A percentile compares a stretch with the other conserved stretches of the same genome.
These are phyloP conservation scores for Epinephelus coioides DNA, from an alignment of 2,797 vertebrate species.

Conservation along the genomic window DNA sequence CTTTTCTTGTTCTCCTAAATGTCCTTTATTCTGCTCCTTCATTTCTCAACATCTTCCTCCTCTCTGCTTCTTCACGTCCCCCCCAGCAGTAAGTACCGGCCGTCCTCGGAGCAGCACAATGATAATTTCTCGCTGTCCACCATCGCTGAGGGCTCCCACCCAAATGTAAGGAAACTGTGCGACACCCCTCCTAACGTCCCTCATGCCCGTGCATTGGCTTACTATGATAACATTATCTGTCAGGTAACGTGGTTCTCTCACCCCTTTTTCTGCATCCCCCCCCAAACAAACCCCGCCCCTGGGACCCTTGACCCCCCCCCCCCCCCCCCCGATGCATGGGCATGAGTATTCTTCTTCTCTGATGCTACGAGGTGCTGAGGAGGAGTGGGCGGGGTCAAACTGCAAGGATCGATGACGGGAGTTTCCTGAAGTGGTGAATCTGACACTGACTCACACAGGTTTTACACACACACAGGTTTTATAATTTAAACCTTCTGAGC, in stretches of 20 bases:
- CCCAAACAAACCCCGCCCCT: conserved; percentile 59
- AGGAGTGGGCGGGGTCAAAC: conserved; percentile 37
- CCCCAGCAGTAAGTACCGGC: conserved; percentile 93
- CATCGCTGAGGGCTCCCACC: conserved; percentile 99
- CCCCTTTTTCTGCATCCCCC: conserved; percentile 75
- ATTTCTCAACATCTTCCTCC: conserved; percentile 2
- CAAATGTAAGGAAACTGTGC: conserved; percentile 97
- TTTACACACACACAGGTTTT: too few relatives aligned
- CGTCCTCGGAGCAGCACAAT: conserved; percentile 97
- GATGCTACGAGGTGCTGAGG: conserved; percentile 58
- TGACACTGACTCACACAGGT: too few relatives aligned
- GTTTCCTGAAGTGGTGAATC: conserved; percentile 47
- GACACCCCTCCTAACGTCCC: conserved; percentile 90
- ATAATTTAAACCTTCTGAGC: too few relatives aligned
- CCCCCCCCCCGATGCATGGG: conserved; percentile 79
- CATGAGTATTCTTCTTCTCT: conserved; percentile 62
- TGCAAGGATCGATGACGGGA: conserved; percentile 28
- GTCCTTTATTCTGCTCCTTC: too few relatives aligned
- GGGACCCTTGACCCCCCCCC: conserved; percentile 44
- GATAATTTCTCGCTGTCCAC: conserved; percentile 99
- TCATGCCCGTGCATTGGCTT: conserved; percentile 93
- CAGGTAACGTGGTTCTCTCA: conserved; percentile 92
- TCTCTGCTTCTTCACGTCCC: conserved; percentile 1
- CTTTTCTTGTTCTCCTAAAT: neutral
- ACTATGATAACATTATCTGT: conserved; percentile 95